Base-by-base conservation (phyloP, 2,888 invertebrate genomes). In the Drosophila multiciliata region DNA sequence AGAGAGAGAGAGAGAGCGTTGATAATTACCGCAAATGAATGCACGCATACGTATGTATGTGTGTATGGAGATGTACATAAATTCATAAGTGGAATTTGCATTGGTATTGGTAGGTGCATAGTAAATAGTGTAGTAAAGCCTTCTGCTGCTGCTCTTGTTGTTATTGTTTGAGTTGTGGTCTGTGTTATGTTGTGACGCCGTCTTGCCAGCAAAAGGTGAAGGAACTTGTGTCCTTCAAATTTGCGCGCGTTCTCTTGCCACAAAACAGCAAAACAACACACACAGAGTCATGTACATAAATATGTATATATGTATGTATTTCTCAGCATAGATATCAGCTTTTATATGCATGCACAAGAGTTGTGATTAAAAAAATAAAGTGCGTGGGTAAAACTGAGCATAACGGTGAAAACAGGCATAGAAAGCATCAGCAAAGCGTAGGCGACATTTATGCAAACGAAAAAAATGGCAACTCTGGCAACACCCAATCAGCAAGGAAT, bases 161-260 rank as follows among this genome's bases (percentile, higher is more conserved):
- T 68, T 76, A 61, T 45, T 65, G 50, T 52, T 66, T 63, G 35
- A 59, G 54, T 64, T 60, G 48, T 54, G 45, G 23, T 52, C 33
- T 73, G 38, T 57, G 75, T 54, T 77, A 38, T 74, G 69, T 64
- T 75, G 57, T 78, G 78, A 75, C 77, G 74, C 61, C 74, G 77
- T 64, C 66, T 75, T 78, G 59, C 36, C 36, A 1, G 20, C 45
- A 38, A 81, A 77, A 83, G 87, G 87, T 87, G 69, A 87, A 87
- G 84, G 90, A 87, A 90, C 87, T 90, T 66, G 75, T 89, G 87
- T 87, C 87, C 87, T 87, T 87, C 87, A 82, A 89, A 89, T 74
- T 23, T 81, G 84, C 78, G 87, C 90, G 85, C 87, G 86, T 75
- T 85, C 73, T 66, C 26, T 45, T 23, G 50, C 52, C 20, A 48